phyloP scores from a whole-genome alignment of 1,140 invertebrate genomes.

The Pseudobourletiella spinata region DNA sequence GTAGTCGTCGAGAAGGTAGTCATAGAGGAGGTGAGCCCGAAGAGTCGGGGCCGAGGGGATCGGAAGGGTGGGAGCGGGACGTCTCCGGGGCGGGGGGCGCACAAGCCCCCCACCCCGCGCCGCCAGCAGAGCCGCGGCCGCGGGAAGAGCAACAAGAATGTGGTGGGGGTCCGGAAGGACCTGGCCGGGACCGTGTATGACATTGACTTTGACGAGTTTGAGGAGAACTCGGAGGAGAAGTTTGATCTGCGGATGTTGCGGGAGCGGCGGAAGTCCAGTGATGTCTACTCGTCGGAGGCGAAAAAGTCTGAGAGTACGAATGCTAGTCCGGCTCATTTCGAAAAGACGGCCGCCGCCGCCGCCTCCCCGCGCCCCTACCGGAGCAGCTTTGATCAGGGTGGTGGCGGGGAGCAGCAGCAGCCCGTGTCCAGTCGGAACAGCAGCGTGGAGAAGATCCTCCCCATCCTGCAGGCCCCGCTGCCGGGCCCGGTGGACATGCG shows the following conservation, averaged over 20 bases:
- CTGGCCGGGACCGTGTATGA: constrained; percentile 77
- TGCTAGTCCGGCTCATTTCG: constrained; percentile 28
- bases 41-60: constrained; percentile 13
- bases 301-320: constrained; percentile 21
- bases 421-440: not conserved
- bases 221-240: constrained; percentile 52
- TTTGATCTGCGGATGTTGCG: constrained; percentile 69
- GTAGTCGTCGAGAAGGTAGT: constrained; percentile 17
- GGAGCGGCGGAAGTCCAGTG: constrained; percentile 66
- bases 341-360: too few relatives aligned
- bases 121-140: constrained; percentile 55
- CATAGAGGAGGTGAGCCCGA: constrained; percentile 1
- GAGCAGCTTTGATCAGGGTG: constrained; percentile 12
- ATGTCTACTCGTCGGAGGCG: constrained; percentile 38
- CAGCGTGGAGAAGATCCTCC: constrained; percentile 38
- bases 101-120: constrained; percentile 30
- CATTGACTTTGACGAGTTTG: constrained; percentile 69
- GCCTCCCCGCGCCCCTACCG: constrained; percentile 26
- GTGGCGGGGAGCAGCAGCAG: not conserved
- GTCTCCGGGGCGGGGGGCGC: constrained; percentile 31
- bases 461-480: constrained; percentile 57
- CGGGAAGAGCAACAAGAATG: constrained; percentile 45
- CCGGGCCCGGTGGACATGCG: constrained; percentile 80
- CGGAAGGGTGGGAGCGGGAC: constrained; percentile 28
- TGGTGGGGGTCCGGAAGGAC: constrained; percentile 38